These are phyloP conservation scores for Crotalus adamanteus DNA, from an alignment of 2,797 vertebrate genomes.

Conservation along the genomic window DNA sequence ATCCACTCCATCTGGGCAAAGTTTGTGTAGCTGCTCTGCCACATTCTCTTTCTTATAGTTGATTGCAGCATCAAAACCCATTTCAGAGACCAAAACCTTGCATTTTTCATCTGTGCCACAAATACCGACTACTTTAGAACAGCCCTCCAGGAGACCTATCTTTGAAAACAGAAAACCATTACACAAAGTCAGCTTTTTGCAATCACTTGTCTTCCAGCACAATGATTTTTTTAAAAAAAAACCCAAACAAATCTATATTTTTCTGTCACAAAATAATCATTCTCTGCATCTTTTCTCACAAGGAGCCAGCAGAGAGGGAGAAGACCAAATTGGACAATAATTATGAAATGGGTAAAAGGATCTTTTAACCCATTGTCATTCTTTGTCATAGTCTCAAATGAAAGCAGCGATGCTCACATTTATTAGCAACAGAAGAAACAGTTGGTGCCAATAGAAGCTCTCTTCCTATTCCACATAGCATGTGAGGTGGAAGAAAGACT, in stretches of 20 bases:
- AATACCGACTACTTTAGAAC: conserved; percentile 88
- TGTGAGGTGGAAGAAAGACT: not conserved
- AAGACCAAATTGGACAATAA: not conserved
- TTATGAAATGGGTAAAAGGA: not conserved
- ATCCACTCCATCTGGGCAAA: conserved; percentile 86
- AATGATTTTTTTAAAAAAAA: not conserved
- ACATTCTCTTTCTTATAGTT: conserved; percentile 86
- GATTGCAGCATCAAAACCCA: conserved; percentile 85
- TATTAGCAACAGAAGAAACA: not conserved
- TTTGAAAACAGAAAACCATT: conserved; percentile 50
- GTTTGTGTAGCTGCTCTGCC: conserved; percentile 71
- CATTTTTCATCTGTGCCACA: conserved; percentile 91
- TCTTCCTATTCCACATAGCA: not conserved
- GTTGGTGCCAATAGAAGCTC: not conserved
- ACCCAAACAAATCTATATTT: not conserved
- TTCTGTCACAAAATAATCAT: not conserved
- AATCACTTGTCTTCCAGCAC: not conserved
- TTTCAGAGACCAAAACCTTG: conserved; percentile 79
- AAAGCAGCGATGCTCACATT: not conserved
- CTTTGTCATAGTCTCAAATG: not conserved
- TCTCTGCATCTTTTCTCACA: not conserved
- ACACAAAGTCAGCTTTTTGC: not conserved
- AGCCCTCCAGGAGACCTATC: conserved; percentile 89
- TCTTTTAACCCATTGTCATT: not conserved
- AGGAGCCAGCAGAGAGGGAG: not conserved